Conservation (phyloP, 2,888 invertebrate genomes). For the Venusia cambrica region DNA sequence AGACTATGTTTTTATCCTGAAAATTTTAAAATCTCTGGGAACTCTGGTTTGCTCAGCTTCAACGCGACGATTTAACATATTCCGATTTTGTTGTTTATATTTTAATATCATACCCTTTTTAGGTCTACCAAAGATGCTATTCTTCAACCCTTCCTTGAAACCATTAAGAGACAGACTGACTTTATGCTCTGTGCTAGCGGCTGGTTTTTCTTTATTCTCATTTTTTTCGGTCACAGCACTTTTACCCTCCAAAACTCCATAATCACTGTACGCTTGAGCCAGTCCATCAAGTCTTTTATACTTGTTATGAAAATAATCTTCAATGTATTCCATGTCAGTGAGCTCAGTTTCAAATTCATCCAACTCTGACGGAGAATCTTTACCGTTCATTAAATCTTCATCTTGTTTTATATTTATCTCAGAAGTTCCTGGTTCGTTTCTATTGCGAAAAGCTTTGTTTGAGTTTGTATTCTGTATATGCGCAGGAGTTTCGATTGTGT, state of each 20-base stretch:
- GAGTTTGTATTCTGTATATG: too few relatives aligned
- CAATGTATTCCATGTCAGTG: constrained; percentile 53
- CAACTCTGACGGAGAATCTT: constrained; percentile 27
- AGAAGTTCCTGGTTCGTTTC: too few relatives aligned
- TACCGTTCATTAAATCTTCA: constrained; percentile 31
- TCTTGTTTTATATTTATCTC: too few relatives aligned
- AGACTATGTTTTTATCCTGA: too few relatives aligned
- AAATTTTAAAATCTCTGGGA: too few relatives aligned
- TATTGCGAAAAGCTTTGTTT: too few relatives aligned
- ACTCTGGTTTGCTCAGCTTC: too few relatives aligned
- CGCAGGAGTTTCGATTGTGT: constrained; percentile 11
- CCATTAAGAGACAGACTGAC: constrained; percentile 29
- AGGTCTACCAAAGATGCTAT: constrained; percentile 26
- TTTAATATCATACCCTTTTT: constrained; percentile 40
- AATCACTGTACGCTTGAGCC: constrained; percentile 72
- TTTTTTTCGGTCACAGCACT: constrained; percentile 39
- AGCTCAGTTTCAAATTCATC: constrained; percentile 32
- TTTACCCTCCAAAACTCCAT: constrained; percentile 58
- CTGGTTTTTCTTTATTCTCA: constrained; percentile 30
- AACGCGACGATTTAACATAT: too few relatives aligned
- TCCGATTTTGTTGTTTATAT: too few relatives aligned
- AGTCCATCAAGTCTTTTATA: constrained; percentile 47
- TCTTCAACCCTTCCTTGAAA: constrained; percentile 19
- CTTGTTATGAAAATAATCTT: constrained; percentile 52
- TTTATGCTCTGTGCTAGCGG: constrained; percentile 30